phyloP scores from a whole-genome alignment of 2,113 vertebrate species.

The Tonatia bakeri region DNA sequence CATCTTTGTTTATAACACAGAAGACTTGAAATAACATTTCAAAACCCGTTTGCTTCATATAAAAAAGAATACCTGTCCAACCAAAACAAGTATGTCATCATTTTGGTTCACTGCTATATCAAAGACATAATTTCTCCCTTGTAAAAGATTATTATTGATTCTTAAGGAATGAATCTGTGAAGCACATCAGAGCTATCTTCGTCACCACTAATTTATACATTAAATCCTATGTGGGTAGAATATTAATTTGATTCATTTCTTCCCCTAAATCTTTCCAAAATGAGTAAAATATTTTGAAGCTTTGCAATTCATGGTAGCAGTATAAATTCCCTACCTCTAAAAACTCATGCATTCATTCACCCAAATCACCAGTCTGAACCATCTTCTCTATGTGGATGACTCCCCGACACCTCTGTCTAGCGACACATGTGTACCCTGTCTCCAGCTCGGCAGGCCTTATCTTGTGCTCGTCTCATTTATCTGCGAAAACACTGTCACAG shows the following conservation, averaged over 20 bases:
- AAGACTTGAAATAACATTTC: not conserved
- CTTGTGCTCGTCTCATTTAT: not conserved
- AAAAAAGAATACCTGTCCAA: not conserved
- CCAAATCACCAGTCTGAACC: not conserved
- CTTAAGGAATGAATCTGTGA: not conserved
- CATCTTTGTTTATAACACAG: not conserved
- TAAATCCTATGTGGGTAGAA: not conserved
- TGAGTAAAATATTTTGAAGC: not conserved
- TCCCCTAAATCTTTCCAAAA: conserved; percentile 31
- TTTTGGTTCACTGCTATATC: not conserved
- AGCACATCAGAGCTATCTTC: not conserved
- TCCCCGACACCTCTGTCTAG: not conserved
- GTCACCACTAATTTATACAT: not conserved
- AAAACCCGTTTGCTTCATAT: not conserved
- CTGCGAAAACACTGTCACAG: not conserved
- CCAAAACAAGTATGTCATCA: not conserved
- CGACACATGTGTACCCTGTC: not conserved
- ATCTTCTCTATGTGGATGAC: not conserved
- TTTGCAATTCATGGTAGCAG: not conserved
- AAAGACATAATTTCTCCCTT: not conserved
- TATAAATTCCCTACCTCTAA: not conserved
- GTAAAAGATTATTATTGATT: not conserved
- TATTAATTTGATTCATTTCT: conserved; percentile 16
- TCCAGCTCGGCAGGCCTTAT: not conserved
- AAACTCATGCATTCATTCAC: not conserved